Evolutionary conservation across 2,888 invertebrate species (phyloP).

Genomic region (Harpagoxenus sublaevis): DNA sequence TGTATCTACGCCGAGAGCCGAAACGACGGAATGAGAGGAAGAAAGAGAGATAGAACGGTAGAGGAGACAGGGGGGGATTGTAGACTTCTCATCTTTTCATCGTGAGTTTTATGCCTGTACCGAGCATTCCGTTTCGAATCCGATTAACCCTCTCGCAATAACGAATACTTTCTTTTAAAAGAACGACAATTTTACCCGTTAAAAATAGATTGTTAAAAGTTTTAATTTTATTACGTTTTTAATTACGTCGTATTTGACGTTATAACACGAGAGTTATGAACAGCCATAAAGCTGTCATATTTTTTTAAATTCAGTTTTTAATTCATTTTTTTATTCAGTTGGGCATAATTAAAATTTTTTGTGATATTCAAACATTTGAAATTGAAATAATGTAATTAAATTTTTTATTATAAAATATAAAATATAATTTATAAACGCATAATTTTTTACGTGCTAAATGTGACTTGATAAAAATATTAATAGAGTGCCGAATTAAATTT

Average conservation of each 20-base stretch:
- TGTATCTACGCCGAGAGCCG: slow-evolving; percentile 77
- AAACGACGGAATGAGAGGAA: slow-evolving; percentile 59
- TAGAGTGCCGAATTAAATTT: slow-evolving; percentile 3
- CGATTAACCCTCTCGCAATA: slow-evolving; percentile 40
- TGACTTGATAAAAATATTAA: slow-evolving; percentile 14
- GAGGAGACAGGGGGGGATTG: slow-evolving; percentile 49
- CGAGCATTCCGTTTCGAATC: slow-evolving; percentile 57
- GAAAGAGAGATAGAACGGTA: slow-evolving; percentile 58
- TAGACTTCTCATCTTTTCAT: slow-evolving; percentile 57
- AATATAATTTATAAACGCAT: slow-evolving; percentile 20
- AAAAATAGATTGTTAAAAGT: slow-evolving; percentile 46
- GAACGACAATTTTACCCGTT: slow-evolving; percentile 17
- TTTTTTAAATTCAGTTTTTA: slow-evolving; percentile 25
- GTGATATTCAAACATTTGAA: slow-evolving; percentile 30
- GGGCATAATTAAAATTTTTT: slow-evolving; percentile 40
- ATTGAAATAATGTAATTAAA: slow-evolving; percentile 45
- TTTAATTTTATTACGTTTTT: slow-evolving; percentile 36
- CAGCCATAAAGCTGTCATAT: slow-evolving; percentile 23
- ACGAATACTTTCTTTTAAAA: slow-evolving; percentile 26
- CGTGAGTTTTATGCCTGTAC: slow-evolving; percentile 67
- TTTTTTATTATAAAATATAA: slow-evolving; percentile 30
- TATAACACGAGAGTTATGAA: slow-evolving; percentile 32
- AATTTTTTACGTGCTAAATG: slow-evolving; percentile 15
- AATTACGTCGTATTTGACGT: slow-evolving; percentile 19
- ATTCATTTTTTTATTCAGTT: slow-evolving; percentile 34